Evolutionary conservation across 1,140 invertebrate genomes (phyloP).

Genomic region (Drosophila persimilis): DNA sequence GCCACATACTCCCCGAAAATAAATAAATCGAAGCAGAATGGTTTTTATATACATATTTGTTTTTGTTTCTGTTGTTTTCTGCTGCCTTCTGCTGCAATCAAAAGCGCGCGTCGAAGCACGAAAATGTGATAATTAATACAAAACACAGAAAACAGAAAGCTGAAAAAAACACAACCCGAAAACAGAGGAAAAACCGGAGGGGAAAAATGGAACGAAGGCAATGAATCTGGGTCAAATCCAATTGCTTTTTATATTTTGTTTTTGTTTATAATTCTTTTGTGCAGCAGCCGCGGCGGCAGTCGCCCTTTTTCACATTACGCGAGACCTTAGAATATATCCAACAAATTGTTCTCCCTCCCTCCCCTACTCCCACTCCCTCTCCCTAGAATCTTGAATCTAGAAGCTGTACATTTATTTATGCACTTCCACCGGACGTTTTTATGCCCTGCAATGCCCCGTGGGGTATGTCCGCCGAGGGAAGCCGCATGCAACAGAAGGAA

Average conservation of each 20-base stretch:
- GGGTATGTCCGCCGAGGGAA: background rate
- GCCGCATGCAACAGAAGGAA: no score
- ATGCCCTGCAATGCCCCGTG: no score
- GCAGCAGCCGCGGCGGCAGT: constrained; percentile 31
- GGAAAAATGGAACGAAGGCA: constrained; percentile 31
- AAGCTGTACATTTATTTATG: constrained; percentile 47
- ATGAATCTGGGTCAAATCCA: constrained; percentile 68
- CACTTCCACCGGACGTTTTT: constrained; percentile 35
- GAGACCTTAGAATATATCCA: constrained; percentile 47
- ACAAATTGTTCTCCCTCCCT: constrained; percentile 14
- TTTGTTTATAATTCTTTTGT: constrained; percentile 65
- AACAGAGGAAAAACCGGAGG: background rate
- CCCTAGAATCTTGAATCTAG: background rate
- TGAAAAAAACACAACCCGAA: constrained; percentile 15
- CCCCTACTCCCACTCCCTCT: no score
- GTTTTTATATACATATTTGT: constrained; percentile 27
- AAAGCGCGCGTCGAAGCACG: constrained; percentile 42
- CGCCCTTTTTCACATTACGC: constrained; percentile 10
- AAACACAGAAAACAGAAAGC: constrained; percentile 24
- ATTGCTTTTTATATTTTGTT: constrained; percentile 67
- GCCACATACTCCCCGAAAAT: constrained; percentile 32
- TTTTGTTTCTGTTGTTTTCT: background rate
- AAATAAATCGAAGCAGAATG: constrained; percentile 64
- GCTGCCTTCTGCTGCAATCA: constrained; percentile 52
- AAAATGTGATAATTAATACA: constrained; percentile 76